Evolutionary conservation across 1,140 invertebrate genomes (phyloP).

Genomic region (Euura saliciscinereae): DNA sequence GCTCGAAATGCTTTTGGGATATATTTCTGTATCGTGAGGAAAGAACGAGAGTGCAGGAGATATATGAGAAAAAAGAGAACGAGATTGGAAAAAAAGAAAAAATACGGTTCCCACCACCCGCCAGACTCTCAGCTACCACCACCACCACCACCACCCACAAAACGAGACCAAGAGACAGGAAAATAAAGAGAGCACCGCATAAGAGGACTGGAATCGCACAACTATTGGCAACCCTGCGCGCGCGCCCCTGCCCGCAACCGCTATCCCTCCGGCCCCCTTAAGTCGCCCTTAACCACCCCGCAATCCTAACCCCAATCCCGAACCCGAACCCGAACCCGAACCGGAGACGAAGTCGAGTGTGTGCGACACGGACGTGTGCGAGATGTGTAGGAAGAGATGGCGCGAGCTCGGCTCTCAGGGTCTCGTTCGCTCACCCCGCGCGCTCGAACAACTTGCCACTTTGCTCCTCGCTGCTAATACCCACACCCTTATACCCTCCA

Average conservation of each 20-base stretch:
- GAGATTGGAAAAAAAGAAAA: no score
- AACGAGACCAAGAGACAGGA: neutral
- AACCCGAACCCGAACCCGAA: constrained; percentile 28
- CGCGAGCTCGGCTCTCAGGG: neutral
- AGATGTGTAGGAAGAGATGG: no score
- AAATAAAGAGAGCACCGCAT: neutral
- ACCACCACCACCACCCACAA: no score
- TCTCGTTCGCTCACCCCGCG: constrained; percentile 16
- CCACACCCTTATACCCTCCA: constrained; percentile 1
- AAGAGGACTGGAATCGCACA: constrained; percentile 8
- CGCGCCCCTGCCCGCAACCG: constrained; percentile 7
- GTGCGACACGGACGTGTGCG: no score
- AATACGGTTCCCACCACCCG: no score
- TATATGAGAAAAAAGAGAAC: no score
- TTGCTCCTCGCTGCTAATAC: constrained; percentile 8
- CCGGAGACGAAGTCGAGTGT: constrained; percentile 16
- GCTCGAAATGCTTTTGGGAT: no score
- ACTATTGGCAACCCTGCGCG: constrained; percentile 29
- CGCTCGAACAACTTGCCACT: constrained; percentile 3
- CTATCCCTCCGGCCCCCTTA: constrained; percentile 9
- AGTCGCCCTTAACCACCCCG: constrained; percentile 20
- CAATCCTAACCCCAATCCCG: constrained; percentile 36
- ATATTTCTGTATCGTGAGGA: no score
- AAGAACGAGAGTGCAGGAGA: no score
- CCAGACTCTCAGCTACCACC: no score